These are phyloP conservation scores for Bradypodion ventrale DNA, from an alignment of 2,797 vertebrate species.

Conservation along the genomic window DNA sequence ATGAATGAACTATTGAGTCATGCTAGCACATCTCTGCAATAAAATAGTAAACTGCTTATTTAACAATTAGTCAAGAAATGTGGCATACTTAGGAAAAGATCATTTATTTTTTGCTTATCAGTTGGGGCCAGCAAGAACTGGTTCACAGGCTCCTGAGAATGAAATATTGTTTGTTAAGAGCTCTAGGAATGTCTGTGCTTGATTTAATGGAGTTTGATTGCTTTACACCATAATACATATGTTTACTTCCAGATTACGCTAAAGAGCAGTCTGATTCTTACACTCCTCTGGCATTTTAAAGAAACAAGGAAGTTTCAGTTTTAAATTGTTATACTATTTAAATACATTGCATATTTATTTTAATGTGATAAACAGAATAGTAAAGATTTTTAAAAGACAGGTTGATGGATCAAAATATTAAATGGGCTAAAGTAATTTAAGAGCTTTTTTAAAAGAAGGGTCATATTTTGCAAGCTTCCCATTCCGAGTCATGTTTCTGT, in stretches of 20 bases:
- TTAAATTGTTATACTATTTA: conserved; percentile 25
- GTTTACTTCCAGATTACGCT: conserved; percentile 54
- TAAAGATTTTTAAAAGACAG: background rate
- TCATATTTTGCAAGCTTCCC: background rate
- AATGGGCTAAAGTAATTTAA: background rate
- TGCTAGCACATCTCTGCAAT: conserved; percentile 2
- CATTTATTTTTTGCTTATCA: conserved; percentile 50
- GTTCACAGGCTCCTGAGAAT: conserved; percentile 51
- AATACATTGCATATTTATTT: background rate
- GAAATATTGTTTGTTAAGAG: conserved; percentile 54
- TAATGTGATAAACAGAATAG: conserved; percentile 10
- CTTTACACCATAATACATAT: conserved; percentile 50
- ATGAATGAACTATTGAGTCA: conserved; percentile 60
- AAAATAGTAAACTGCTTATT: conserved; percentile 37
- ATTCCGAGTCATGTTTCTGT: background rate
- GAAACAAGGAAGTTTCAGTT: conserved; percentile 27
- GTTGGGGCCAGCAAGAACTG: conserved; percentile 45
- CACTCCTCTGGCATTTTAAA: conserved; percentile 28
- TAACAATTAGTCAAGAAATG: conserved; percentile 64
- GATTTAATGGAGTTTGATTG: conserved; percentile 51
- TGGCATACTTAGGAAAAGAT: conserved; percentile 53
- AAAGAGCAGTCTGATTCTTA: conserved; percentile 22
- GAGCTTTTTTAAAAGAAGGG: background rate
- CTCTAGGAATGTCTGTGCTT: conserved; percentile 50
- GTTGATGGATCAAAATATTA: background rate